Conservation (phyloP, 2,113 vertebrate species). For the Macrotus californicus region DNA sequence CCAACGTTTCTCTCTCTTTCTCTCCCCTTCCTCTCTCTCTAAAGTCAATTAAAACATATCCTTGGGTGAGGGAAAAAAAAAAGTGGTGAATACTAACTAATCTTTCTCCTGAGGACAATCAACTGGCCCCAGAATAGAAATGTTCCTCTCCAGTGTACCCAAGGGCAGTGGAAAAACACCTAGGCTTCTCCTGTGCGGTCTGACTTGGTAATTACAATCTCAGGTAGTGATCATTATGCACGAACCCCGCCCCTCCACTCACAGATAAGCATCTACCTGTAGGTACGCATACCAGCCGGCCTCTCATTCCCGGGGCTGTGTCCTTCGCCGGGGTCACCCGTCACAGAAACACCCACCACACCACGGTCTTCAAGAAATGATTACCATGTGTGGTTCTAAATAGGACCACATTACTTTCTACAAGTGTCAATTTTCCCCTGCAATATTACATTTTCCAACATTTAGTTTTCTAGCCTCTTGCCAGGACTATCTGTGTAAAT, state of each 20-base stretch:
- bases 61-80: too few relatives aligned
- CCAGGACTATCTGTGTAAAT: constrained; percentile 84
- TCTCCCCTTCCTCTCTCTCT: too few relatives aligned
- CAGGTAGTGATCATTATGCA: constrained; percentile 79
- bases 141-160: constrained; percentile 28
- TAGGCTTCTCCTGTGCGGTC: constrained; percentile 49
- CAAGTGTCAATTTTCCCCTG: constrained; percentile 79
- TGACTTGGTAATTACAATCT: constrained; percentile 68
- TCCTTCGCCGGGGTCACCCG: constrained; percentile 74
- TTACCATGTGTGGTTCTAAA: constrained; percentile 73
- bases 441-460: constrained; percentile 83
- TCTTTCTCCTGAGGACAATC: constrained; percentile 26
- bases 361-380: constrained; percentile 76
- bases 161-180: constrained; percentile 72
- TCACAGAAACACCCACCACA: constrained; percentile 57
- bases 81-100: constrained; percentile 22
- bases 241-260: constrained; percentile 28
- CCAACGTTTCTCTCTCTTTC: too few relatives aligned
- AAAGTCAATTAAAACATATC: too few relatives aligned
- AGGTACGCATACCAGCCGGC: constrained; percentile 55
- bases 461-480: constrained; percentile 81
- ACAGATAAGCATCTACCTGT: constrained; percentile 80
- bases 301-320: constrained; percentile 51
- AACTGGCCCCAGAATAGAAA: constrained; percentile 55
- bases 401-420: constrained; percentile 76